phyloP scores from a whole-genome alignment of 1,140 invertebrate genomes.

The Camponotus floridanus region DNA sequence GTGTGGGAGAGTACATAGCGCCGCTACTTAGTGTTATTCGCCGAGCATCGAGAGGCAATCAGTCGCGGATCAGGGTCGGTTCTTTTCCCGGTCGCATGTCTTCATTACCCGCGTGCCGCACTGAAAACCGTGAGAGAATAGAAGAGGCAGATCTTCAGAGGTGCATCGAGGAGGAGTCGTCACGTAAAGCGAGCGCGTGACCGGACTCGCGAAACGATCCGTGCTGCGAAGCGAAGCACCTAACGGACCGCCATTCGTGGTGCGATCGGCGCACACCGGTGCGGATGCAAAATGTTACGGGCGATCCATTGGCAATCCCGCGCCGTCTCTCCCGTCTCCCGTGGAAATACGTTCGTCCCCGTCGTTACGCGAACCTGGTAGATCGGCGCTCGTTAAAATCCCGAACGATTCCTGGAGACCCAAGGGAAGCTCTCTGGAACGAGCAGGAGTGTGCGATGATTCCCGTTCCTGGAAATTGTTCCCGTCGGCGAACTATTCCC shows the following conservation, averaged over 20 bases:
- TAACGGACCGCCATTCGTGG: constrained; percentile 44
- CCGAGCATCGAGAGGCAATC: constrained; percentile 68
- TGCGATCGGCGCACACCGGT: constrained; percentile 46
- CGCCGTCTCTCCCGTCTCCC: background rate
- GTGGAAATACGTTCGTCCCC: constrained; percentile 24
- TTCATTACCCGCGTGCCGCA: constrained; percentile 60
- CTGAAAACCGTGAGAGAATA: constrained; percentile 9
- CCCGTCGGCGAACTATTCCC: constrained; percentile 21
- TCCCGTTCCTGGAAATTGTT: constrained; percentile 13
- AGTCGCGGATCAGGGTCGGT: constrained; percentile 70
- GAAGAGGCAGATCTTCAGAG: constrained; percentile 13
- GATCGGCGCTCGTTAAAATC: constrained; percentile 54
- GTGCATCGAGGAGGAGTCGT: constrained; percentile 33
- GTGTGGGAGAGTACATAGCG: constrained; percentile 16
- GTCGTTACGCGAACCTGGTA: constrained; percentile 42
- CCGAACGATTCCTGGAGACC: constrained; percentile 6
- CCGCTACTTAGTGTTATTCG: constrained; percentile 46
- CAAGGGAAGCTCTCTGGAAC: background rate
- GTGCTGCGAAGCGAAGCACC: constrained; percentile 8
- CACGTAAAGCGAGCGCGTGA: constrained; percentile 63
- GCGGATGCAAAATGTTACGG: constrained; percentile 65
- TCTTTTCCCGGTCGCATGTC: constrained; percentile 60
- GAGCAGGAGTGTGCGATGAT: constrained; percentile 21
- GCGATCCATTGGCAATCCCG: background rate
- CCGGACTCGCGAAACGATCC: constrained; percentile 52